Percentiles rank a stretch among this genome's conserved stretches.
These are phyloP conservation scores for Falco biarmicus DNA, from an alignment of 2,797 vertebrate genomes.

Conservation along the genomic window DNA sequence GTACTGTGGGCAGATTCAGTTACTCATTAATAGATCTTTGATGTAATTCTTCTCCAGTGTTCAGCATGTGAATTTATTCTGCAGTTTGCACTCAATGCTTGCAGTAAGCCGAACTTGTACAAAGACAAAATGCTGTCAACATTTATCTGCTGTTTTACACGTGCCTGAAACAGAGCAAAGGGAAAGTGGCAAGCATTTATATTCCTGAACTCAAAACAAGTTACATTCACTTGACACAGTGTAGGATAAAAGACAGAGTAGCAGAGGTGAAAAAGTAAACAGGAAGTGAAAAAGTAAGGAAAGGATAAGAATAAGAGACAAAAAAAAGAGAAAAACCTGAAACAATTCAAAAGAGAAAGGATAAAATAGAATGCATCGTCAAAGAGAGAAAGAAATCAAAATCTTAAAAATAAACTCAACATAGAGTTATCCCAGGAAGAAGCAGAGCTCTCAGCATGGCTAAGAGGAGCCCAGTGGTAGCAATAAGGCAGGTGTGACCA, in stretches of 20 bases:
- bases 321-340: rapidly evolving
- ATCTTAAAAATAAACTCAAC: neutral
- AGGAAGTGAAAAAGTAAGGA: neutral
- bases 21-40: conserved; percentile 29
- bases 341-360: neutral
- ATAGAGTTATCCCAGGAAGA: neutral
- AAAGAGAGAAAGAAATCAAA: neutral
- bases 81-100: conserved; percentile 19
- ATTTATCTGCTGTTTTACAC: conserved; percentile 47
- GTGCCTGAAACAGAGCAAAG: conserved; percentile 24
- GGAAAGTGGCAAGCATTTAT: conserved; percentile 26
- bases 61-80: conserved; percentile 37
- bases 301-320: neutral
- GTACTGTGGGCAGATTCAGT: neutral
- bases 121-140: conserved; percentile 46
- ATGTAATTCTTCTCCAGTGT: conserved; percentile 24
- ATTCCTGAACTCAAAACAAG: conserved; percentile 29
- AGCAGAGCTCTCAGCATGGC: neutral
- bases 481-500: neutral
- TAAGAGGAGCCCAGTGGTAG: neutral
- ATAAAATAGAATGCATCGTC: neutral
- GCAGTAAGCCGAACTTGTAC: neutral
- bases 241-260: neutral
- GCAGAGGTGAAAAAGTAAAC: neutral
- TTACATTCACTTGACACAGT: neutral